Base-by-base conservation (phyloP, 2,797 vertebrate genomes). In the Mycteria americana region DNA sequence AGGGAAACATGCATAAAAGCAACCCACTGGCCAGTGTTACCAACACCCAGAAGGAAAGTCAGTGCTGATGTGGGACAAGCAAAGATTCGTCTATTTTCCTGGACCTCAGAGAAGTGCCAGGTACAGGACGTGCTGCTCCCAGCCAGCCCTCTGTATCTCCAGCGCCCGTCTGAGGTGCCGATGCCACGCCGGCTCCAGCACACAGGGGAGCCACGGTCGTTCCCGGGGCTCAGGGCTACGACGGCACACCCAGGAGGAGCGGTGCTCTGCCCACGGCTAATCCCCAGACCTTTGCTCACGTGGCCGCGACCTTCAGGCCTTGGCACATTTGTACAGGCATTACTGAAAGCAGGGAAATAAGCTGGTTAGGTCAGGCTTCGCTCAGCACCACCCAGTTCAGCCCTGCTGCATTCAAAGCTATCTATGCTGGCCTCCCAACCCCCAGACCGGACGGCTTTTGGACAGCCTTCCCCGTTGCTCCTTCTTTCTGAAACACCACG, bases 281-380 rank as follows among this genome's bases (percentile, higher is more conserved):
- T 85, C 88, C 56, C 37, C 76, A 57, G 54, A 57, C 54, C 85
- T 72, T 75, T 78, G 62, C 74, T 94, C 90, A 92, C 17, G 1
- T 69, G 57, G 88, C 53, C 9, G 0, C 28, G 76, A 95, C 90
- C 90, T 88, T 88, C 72, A 74, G 68, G 84, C 67, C 54, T 74
- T 3, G 0, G 87, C 16, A 0, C 75, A 74, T 83, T 94, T 68
- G 68, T 59, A 43, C 6, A 1, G 74, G 89, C 85, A 83, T 94
- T 94, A 89, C 78, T 45, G 41, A 83, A 85, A 82, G 68, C 48
- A 67, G 53, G 16, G n/a, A 74, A 94, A 85, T 94, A 91, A 95
- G 87, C 88, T 80, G 25, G 77, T 80, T 93, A 95, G 88, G 86
- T 85, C 93, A 90, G 69, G 60, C 57, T 65, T 88, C 91, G 96